Evolutionary conservation across 64 coral and sea anemone genomes (phyloP).

Genomic region (Orbicella faveolata): DNA sequence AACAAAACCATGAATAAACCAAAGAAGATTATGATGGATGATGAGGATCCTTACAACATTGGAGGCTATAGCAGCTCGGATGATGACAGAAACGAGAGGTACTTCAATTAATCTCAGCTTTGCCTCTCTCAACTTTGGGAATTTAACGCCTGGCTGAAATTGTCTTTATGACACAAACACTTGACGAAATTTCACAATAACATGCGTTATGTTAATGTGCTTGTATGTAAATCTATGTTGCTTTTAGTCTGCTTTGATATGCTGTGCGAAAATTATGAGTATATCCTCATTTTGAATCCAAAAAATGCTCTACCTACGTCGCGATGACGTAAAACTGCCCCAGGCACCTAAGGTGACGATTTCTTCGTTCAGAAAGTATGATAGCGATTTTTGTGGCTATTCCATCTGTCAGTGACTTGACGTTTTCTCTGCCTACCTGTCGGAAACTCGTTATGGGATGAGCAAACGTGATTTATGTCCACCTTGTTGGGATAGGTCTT

Average conservation of each 20-base stretch:
- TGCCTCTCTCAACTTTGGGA: not conserved
- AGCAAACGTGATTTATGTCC: not conserved
- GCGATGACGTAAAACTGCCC: slow-evolving; percentile 11
- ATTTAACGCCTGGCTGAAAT: slow-evolving; percentile 5
- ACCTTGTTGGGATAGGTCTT: not conserved
- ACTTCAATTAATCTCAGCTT: slow-evolving; percentile 48
- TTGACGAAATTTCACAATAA: not conserved
- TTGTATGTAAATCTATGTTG: not conserved
- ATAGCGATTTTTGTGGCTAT: not conserved
- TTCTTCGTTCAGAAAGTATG: not conserved
- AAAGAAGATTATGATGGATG: slow-evolving; percentile 49
- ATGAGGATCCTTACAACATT: slow-evolving; percentile 71
- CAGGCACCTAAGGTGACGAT: not conserved
- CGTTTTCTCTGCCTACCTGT: not conserved
- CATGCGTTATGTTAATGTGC: not conserved
- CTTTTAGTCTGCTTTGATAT: not conserved
- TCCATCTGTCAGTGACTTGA: slow-evolving; percentile 1
- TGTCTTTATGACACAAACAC: not conserved
- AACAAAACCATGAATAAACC: slow-evolving; percentile 52
- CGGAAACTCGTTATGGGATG: not conserved
- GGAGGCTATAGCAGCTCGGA: slow-evolving; percentile 81
- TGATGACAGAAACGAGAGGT: slow-evolving; percentile 59
- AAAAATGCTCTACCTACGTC: not conserved
- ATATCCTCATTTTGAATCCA: slow-evolving; percentile 1
- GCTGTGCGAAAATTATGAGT: not conserved